phyloP scores from a whole-genome alignment of 1,140 invertebrate species.

The Trichonephila clavipes region DNA sequence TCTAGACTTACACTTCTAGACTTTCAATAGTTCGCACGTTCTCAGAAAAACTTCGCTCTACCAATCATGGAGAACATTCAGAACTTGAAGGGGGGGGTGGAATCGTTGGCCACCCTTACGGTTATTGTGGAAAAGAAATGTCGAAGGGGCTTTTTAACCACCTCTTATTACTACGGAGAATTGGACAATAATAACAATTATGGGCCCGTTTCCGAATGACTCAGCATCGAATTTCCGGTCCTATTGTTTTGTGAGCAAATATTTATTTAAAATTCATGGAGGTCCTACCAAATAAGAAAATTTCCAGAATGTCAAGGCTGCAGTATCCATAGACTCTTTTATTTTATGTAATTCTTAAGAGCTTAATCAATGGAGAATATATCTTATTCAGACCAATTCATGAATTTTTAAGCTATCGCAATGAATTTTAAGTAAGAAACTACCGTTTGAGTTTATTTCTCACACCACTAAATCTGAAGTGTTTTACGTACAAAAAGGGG shows the following conservation, averaged over 20 bases:
- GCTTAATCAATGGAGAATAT: too few relatives aligned
- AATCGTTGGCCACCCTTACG: not conserved
- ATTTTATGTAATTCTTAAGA: too few relatives aligned
- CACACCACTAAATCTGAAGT: too few relatives aligned
- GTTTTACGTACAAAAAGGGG: too few relatives aligned
- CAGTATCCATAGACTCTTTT: too few relatives aligned
- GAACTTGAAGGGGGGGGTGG: not conserved
- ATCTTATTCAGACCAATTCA: too few relatives aligned
- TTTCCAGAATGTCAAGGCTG: too few relatives aligned
- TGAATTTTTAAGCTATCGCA: too few relatives aligned
- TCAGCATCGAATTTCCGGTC: not conserved
- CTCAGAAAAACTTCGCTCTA: not conserved
- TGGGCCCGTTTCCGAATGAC: not conserved
- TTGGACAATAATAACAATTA: not conserved
- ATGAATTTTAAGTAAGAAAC: too few relatives aligned
- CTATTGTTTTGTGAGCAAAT: not conserved
- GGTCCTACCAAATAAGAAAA: too few relatives aligned
- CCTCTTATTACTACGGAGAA: not conserved
- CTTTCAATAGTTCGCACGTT: slow-evolving; percentile 47
- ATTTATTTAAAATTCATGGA: not conserved
- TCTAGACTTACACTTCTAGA: slow-evolving; percentile 13
- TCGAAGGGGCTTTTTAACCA: not conserved
- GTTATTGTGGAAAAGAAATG: not conserved
- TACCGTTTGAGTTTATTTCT: too few relatives aligned
- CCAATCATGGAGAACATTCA: slow-evolving; percentile 26